phyloP scores from a whole-genome alignment of 2,113 vertebrate species.

The Cyanoliseus patagonus region DNA sequence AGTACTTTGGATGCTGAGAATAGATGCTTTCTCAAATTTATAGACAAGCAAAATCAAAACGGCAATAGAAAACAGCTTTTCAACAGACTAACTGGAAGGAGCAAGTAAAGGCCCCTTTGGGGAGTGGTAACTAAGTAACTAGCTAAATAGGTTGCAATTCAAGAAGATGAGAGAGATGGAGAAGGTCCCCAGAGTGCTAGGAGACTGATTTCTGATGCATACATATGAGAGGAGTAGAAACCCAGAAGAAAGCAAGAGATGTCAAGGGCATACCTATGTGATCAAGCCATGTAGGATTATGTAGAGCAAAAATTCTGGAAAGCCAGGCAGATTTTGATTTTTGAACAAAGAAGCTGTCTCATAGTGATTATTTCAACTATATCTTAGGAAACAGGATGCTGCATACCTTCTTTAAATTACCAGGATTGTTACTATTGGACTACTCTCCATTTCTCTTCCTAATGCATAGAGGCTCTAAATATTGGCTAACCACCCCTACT shows the following conservation, averaged over 20 bases:
- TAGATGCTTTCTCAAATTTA: not conserved
- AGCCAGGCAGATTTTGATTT: not conserved
- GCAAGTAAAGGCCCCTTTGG: conserved; percentile 20
- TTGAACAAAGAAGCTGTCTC: not conserved
- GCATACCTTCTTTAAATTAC: not conserved
- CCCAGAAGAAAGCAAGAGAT: not conserved
- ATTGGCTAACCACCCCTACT: not conserved
- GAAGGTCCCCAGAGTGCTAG: not conserved
- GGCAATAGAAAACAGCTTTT: not conserved
- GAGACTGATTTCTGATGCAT: conserved; percentile 32
- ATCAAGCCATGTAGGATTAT: not conserved
- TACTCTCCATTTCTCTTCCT: not conserved
- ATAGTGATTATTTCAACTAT: not conserved
- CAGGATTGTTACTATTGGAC: not conserved
- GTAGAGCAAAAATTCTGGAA: not conserved
- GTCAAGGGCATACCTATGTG: not conserved
- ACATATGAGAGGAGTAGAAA: not conserved
- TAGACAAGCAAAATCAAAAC: not conserved
- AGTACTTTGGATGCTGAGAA: not conserved
- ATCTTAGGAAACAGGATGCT: not conserved
- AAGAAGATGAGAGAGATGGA: conserved; percentile 51
- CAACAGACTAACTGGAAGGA: conserved; percentile 15
- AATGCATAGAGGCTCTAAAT: not conserved
- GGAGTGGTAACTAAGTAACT: conserved; percentile 64
- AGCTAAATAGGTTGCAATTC: conserved; percentile 61